These are phyloP conservation scores for Epirrita christyi DNA, from an alignment of 2,888 invertebrate genomes.

Conservation along the genomic window DNA sequence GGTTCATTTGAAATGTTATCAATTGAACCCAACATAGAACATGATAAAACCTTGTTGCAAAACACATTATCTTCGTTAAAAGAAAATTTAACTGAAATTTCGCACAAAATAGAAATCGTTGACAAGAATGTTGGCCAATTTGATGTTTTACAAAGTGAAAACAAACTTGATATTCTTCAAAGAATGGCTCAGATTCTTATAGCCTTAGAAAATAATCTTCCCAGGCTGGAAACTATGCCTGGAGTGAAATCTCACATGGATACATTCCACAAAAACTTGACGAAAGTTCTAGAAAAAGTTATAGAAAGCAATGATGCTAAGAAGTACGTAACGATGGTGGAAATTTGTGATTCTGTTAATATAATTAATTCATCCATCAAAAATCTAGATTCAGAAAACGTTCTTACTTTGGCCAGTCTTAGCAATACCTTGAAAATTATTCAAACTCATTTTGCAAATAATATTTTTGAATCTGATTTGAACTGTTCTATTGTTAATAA, in stretches of 20 bases:
- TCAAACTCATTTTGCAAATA: constrained; percentile 58
- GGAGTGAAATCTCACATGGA: constrained; percentile 61
- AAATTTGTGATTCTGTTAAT: constrained; percentile 70
- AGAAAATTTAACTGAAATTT: constrained; percentile 66
- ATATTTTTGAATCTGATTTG: constrained; percentile 64
- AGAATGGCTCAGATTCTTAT: constrained; percentile 78
- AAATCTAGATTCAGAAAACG: constrained; percentile 56
- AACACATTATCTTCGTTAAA: constrained; percentile 61
- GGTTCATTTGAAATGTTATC: constrained; percentile 82
- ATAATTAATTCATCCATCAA: constrained; percentile 66
- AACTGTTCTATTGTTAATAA: constrained; percentile 62
- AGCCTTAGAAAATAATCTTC: constrained; percentile 69
- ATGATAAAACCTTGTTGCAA: constrained; percentile 59
- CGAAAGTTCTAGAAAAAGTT: constrained; percentile 83
- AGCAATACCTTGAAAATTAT: constrained; percentile 67
- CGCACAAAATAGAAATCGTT: constrained; percentile 56
- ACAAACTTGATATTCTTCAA: constrained; percentile 72
- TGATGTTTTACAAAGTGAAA: constrained; percentile 73
- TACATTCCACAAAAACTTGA: constrained; percentile 78
- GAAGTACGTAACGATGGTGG: constrained; percentile 69
- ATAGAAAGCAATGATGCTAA: constrained; percentile 77
- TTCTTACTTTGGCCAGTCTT: constrained; percentile 62
- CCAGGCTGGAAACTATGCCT: constrained; percentile 57
- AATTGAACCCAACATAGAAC: constrained; percentile 53
- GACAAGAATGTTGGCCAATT: constrained; percentile 66